Evolutionary conservation across 2,888 invertebrate species (phyloP), one percentile per base, ranked within the genome.

Genomic region (Folsomia manolachei): DNA sequence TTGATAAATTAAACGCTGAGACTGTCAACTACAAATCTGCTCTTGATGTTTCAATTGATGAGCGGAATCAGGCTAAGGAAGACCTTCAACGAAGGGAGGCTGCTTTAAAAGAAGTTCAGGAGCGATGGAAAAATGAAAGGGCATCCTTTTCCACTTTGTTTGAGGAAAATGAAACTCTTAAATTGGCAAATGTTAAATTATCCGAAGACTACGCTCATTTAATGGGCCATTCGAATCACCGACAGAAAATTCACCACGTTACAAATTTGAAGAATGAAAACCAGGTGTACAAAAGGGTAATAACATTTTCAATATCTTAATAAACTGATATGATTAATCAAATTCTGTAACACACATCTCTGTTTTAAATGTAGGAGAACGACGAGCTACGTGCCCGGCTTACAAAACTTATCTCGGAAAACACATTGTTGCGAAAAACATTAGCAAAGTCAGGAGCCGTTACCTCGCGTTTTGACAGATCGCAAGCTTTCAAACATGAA

Each of bases 211-310:
- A 70, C 39, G 75, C 75, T 18, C 27, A 63, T 2, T 14, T 69
- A 11, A 53, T 75, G 25, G 75, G 75, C n/a, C 75, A 75, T 52
- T 64, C 68, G 21, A 75, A 75, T 63, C 64, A 63, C n/a, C 68
- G 62, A 18, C 75, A 75, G 51, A 71, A 70, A 62, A 75, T 75
- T 21, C 75, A 71, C 23, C 75, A 75, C 56, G 25, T 75, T 60
- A 63, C 60, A 62, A 72, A 75, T 19, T 25, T 75, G n/a, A 75
- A 75, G 24, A 65, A 71, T n/a, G 75, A 75, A 7, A 75, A 71
- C 24, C 60, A 69, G 27, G 56, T 52, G 1, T 63, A 72, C 2
- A 66, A 69, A 63, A 61, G 53, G 1, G 75, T 75, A 73, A 71
- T 56, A 62, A 18, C 11, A 23, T 63, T 63, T n/a, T 9, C 24